Base-by-base conservation (phyloP, 2,888 invertebrate genomes). In the Sinotaia quadrata region DNA sequence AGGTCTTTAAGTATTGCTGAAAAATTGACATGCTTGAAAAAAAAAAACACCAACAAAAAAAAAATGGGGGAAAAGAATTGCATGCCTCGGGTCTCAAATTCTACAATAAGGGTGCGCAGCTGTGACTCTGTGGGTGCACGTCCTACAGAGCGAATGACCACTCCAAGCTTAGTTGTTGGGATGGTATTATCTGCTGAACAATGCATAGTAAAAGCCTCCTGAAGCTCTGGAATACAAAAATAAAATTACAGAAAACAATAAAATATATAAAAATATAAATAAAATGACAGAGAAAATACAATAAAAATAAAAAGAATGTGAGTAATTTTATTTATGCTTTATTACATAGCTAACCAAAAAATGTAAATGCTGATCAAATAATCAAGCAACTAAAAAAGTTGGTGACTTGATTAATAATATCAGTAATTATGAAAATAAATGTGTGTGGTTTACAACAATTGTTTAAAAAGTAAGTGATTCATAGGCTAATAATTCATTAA, bases 171-270 rank as follows among this genome's bases (percentile, higher is more conserved):
- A 33, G 21, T 67, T 62, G 57, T 49, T 12, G 63, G 67, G 24
- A 74, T 66, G 36, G 67, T 72, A 57, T 70, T 74, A 31, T 74
- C 74, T 27, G 70, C 36, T 7, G 66, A 59, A 34, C 72, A 70
- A 66, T 74, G 65, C 74, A 74, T 74, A 10, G 68, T 74, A 65
- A 74, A 74, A 12, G 72, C 74, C 44, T 74, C 74, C 68, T 74
- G 72, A 12, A 74, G 68, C 62, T 74, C 74, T 74, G 67, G 18
- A 37, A 18, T 29, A 4, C 1, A 27, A 10, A 54, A 8, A 41
- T 27, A 56, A 37, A 18, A 63, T n/a, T n/a, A n/a, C n/a, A n/a
- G n/a, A n/a, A 15, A 47, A 47, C 18, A 24, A 8, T 47, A 47
- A 18, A 47, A 18, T 47, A 12, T 18, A 41, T 41, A 41, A 41